Evolutionary conservation across 1,140 invertebrate genomes (phyloP), one percentile per base, ranked within the genome.

Genomic region (Drosophila burlai): DNA sequence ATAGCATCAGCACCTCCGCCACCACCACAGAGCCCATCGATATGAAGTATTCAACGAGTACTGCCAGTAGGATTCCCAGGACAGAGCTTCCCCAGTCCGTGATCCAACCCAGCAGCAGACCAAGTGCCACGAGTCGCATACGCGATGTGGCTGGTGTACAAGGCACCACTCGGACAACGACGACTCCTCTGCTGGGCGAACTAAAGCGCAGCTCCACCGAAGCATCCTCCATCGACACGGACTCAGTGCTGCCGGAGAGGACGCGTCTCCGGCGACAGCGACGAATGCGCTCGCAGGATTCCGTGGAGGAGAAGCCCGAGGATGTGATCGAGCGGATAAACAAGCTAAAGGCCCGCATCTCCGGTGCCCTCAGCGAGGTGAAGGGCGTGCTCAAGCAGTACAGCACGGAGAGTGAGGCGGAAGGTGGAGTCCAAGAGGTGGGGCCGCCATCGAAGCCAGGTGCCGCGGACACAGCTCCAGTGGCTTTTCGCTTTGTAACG

Each of bases 361-460:
- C 92, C 1, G 92, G 81, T 0, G 84, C 92, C 0, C 62, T 93
- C 0, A 92, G 76, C 29, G 92, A 93, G 50, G 92, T 93, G 0
- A 93, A 93, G 45, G 79, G 71, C 2, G 92, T 93, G 10, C 66
- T 93, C 1, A 92, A 92, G 50, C 86, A 93, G 45, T 92, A 93
- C 49, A 92, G 92, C 60, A 90, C 86, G 2, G 91, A 92, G 34
- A 79, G 76, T 16, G 83, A 89, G 36, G 76, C 76, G 10, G 81
- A 84, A 34, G 52, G 64, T 5, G 68, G 69, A 0, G 36, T 46
- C 21, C 54, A 55, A 15, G 54, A 55, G 52, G 15, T 54, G 31
- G 31, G 2, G 46, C 54, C 57, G 2, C 8, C 61, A 4, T 24
- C 46, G 13, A 7, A 45, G 34, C 21, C 66, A 54, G 18, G 11